Evolutionary conservation across 2,113 vertebrate species (phyloP), one percentile per base, ranked within the genome.

Genomic region (Burhinus oedicnemus): DNA sequence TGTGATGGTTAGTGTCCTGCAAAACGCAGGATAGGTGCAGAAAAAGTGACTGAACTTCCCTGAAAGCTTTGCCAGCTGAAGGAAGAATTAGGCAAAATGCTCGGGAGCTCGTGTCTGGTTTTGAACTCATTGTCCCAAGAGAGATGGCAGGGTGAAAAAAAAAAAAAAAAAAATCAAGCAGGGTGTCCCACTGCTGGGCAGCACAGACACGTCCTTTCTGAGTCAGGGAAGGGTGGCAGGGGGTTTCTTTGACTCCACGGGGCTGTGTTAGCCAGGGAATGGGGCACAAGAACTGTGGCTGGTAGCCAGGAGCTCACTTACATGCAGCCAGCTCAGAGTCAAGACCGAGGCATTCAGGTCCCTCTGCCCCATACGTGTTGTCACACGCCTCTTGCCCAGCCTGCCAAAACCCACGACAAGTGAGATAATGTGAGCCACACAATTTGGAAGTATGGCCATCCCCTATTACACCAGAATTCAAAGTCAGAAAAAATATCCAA

Each of bases 321-420:
- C 1, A 2, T 6, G 44, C 20, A 25, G 45, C 61, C 60, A 83
- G 18, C 61, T 75, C 45, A 7, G 22, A 75, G 52, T 9, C 45
- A 34, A 60, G 61, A 40, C 27, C 27, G 61, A 68, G 15, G 7
- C 1, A 1, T 32, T 66, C 21, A 21, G 57, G 42, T 64, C 25
- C n/a, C 13, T 42, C 49, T 64, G 49, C 8, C 42, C 42, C 57
- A 40, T 1, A 2, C 0, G 1, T 27, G 12, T 42, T 23, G 32
- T 23, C 57, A 58, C 5, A 19, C 6, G 11, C 23, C 47, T 55
- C 32, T 60, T 21, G 21, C 32, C 38, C 44, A 74, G 34, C 40
- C n/a, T 55, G 23, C 27, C 27, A 70, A 6, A 55, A 18, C 22
- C 20, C 6, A 3, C 8, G 16, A 47, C 14, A 62, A 69, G 5